Conservation (phyloP, 2,888 invertebrate species). For the Napeogenes inachia region DNA sequence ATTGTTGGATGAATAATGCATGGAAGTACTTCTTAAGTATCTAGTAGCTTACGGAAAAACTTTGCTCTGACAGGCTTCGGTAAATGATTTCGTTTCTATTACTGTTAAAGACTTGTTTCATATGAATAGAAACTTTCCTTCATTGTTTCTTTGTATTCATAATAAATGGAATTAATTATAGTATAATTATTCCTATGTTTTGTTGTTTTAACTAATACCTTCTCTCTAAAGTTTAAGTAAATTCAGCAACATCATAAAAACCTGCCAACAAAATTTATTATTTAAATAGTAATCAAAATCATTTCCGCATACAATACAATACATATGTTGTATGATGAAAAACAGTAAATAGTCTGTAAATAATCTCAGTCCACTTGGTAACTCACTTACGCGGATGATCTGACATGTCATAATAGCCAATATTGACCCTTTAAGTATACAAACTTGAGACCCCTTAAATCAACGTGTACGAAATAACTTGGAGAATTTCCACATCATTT, state of each 20-base stretch:
- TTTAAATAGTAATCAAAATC: too few relatives aligned
- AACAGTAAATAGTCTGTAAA: not conserved
- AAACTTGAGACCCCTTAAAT: slow-evolving; percentile 11
- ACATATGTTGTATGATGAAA: not conserved
- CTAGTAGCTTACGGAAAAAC: not conserved
- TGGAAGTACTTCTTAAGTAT: not conserved
- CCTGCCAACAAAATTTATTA: too few relatives aligned
- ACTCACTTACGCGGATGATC: slow-evolving; percentile 18
- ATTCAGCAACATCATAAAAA: too few relatives aligned
- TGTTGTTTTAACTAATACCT: too few relatives aligned
- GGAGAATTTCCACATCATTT: slow-evolving; percentile 10
- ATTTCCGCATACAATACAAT: not conserved
- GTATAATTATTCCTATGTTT: too few relatives aligned
- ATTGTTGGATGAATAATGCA: slow-evolving; percentile 13
- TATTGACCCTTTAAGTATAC: slow-evolving; percentile 19
- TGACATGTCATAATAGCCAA: slow-evolving; percentile 20
- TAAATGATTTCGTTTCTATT: too few relatives aligned
- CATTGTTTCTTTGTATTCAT: too few relatives aligned
- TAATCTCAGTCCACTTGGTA: slow-evolving; percentile 12
- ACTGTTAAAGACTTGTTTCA: too few relatives aligned
- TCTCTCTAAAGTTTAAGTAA: too few relatives aligned
- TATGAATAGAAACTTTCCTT: too few relatives aligned
- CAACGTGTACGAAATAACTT: slow-evolving; percentile 17
- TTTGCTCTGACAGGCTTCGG: too few relatives aligned
- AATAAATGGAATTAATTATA: too few relatives aligned